Conservation (phyloP, 2,113 vertebrate genomes). For the Sterna hirundo region DNA sequence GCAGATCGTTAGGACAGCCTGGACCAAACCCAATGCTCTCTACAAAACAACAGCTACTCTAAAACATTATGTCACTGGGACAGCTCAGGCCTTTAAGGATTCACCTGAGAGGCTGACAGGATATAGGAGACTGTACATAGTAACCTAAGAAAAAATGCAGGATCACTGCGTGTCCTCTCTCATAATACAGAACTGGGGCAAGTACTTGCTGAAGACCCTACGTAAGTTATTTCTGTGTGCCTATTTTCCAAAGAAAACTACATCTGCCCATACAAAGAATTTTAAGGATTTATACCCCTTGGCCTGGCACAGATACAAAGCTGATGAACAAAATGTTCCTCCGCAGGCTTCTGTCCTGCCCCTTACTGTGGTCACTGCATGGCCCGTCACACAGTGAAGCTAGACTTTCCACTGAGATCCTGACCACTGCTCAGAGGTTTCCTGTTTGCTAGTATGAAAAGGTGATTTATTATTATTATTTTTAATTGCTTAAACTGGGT, state of each 20-base stretch:
- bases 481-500: not conserved
- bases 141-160: not conserved
- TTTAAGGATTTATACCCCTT: not conserved
- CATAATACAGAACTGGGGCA: not conserved
- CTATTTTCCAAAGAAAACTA: not conserved
- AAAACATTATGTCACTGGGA: not conserved
- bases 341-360: not conserved
- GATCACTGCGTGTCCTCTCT: not conserved
- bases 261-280: not conserved
- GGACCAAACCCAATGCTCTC: not conserved
- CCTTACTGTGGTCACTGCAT: not conserved
- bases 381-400: not conserved
- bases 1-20: slow-evolving; percentile 1
- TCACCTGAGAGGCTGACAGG: not conserved
- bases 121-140: not conserved
- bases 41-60: slow-evolving; percentile 3
- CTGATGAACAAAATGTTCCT: slow-evolving; percentile 1
- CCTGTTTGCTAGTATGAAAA: slow-evolving; percentile 45
- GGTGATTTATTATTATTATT: slow-evolving; percentile 20
- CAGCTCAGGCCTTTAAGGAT: not conserved
- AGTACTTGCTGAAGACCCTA: not conserved
- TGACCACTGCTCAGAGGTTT: slow-evolving; percentile 37
- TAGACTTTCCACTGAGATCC: slow-evolving; percentile 43
- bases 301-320: not conserved
- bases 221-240: not conserved